Percentiles rank a stretch among this genome's conserved stretches.
Evolutionary conservation across 2,888 invertebrate genomes (phyloP).

Genomic region (Lypha dubia): DNA sequence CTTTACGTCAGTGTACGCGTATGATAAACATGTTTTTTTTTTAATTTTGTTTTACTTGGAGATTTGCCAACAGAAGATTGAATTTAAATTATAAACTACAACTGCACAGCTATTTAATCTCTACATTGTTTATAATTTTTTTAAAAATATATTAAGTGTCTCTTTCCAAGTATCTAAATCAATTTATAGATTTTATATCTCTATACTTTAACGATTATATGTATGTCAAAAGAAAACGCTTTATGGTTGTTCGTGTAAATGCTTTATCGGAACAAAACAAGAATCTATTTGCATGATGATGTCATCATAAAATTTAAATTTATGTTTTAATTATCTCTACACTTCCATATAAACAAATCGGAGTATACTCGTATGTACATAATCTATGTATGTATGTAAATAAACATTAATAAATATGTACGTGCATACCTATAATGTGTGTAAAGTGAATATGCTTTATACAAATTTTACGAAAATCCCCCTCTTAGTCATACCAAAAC

Average conservation of each 20-base stretch:
- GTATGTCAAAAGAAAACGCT: not conserved
- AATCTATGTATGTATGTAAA: not conserved
- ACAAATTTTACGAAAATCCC: not conserved
- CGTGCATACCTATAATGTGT: not conserved
- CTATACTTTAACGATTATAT: too few species aligned
- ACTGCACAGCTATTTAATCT: too few species aligned
- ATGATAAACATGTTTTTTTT: not conserved
- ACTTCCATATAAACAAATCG: not conserved
- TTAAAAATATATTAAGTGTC: too few species aligned
- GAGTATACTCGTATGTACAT: too few species aligned
- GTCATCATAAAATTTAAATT: constrained; percentile 30
- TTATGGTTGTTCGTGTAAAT: not conserved
- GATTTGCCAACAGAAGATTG: not conserved
- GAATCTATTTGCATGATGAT: constrained; percentile 27
- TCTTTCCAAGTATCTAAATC: too few species aligned
- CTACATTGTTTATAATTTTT: too few species aligned
- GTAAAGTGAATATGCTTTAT: not conserved
- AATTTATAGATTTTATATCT: not conserved
- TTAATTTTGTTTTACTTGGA: not conserved
- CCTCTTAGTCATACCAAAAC: not conserved
- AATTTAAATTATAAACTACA: too few species aligned
- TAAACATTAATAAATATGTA: not conserved
- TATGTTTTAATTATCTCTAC: not conserved
- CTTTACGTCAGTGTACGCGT: not conserved
- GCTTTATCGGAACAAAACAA: not conserved